phyloP scores from a whole-genome alignment of 2,888 invertebrate species.

The Matsumyia berberina region DNA sequence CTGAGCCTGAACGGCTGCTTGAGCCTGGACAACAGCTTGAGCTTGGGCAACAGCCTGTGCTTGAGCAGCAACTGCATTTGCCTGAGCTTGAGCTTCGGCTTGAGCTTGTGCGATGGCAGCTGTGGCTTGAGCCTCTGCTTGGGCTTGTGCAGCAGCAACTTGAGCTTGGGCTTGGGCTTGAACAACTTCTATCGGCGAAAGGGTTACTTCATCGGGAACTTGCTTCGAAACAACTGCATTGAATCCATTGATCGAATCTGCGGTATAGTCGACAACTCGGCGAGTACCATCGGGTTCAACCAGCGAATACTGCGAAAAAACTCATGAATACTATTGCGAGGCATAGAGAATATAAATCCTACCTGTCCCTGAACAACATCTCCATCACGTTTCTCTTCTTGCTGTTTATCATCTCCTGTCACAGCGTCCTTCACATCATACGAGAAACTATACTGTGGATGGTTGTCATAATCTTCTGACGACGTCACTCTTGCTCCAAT shows the following conservation, averaged over 20 bases:
- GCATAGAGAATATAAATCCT: background rate
- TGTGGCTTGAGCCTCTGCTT: constrained; percentile 79
- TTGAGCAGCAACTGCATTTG: constrained; percentile 78
- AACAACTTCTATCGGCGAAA: constrained; percentile 56
- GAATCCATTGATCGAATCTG: constrained; percentile 76
- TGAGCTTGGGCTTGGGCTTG: constrained; percentile 77
- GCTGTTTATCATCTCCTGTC: constrained; percentile 79
- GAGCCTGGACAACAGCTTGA: constrained; percentile 83
- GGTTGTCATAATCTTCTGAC: constrained; percentile 79
- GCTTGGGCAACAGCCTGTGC: constrained; percentile 80
- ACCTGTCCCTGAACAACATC: constrained; percentile 79
- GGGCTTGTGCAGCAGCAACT: constrained; percentile 78
- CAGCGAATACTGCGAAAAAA: constrained; percentile 72
- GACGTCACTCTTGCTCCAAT: constrained; percentile 78
- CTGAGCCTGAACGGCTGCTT: constrained; percentile 86
- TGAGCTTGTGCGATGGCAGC: constrained; percentile 77
- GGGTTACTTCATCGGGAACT: constrained; percentile 54
- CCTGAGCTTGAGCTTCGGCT: constrained; percentile 78
- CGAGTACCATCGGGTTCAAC: constrained; percentile 77
- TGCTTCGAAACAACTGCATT: constrained; percentile 76
- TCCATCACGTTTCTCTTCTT: constrained; percentile 79
- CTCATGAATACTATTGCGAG: background rate
- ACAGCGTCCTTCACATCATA: constrained; percentile 78
- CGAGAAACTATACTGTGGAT: constrained; percentile 78
- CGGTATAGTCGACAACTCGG: constrained; percentile 77